Evolutionary conservation across 64 coral and sea anemone species (phyloP), one percentile per base, ranked within the genome.

Genomic region (Actinia tenebrosa): DNA sequence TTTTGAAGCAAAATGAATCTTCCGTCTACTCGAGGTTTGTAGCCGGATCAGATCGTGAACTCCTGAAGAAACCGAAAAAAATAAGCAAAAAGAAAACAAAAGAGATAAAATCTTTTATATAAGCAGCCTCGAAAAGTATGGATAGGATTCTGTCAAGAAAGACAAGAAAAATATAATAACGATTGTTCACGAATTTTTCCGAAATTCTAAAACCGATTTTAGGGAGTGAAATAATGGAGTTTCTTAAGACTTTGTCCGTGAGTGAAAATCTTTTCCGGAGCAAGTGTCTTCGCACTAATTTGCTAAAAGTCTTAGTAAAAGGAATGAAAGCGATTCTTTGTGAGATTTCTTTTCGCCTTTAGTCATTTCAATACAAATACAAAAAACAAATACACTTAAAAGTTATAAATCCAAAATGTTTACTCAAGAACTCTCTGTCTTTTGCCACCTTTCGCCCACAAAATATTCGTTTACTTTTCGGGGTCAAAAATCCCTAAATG

Each of bases 341-440:
- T 75, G 25, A 75, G 69, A 75, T 75, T 75, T 75, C 69, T 75
- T 43, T 75, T 75, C 23, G 26, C 26, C 25, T 75, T 75, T 75
- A 25, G 69, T 13, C 10, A 75, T 43, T 75, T 75, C 25, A 75
- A 75, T 37, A 75, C 69, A 42, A 75, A 75, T 27, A 75, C 23
- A 17, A 81, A 81, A 81, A 81, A 81, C 50, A 81, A 81, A 81
- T 81, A 81, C 79, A 81, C 79, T 50, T 81, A 81, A 81, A 45
- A 20, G 43, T 53, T 50, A 50, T 45, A 81, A 45, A 50, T 81
- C 50, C 9, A 53, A 53, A 50, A 16, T 81, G 79, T 81, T 81
- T 81, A 53, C 79, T 81, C 20, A 50, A 81, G 79, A 53, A 81
- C 79, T 8, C 50, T 45, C 79, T 81, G n/a, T 45, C 79, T 81